Percentiles rank a stretch among this genome's conserved stretches.
These are phyloP conservation scores for Penaeus vannamei DNA, from an alignment of 1,140 invertebrate genomes.

Conservation along the genomic window DNA sequence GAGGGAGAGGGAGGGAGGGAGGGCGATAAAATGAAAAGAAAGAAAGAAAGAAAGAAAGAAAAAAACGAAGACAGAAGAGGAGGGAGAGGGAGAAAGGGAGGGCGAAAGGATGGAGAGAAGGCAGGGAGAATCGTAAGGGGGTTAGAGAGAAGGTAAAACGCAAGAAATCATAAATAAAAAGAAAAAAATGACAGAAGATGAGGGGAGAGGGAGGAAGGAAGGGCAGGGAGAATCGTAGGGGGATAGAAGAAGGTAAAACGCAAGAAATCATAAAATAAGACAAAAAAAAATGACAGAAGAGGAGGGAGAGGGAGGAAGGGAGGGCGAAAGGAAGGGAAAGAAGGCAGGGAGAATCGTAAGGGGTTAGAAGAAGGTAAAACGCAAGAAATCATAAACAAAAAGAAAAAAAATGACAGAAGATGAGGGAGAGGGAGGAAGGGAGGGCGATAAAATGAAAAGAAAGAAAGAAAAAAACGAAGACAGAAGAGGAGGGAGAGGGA, in stretches of 20 bases:
- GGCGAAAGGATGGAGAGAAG: neutral
- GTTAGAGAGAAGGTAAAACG: neutral
- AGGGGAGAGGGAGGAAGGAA: neutral
- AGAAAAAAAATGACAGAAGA: too few relatives aligned
- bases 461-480: too few relatives aligned
- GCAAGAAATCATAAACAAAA: too few relatives aligned
- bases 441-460: too few relatives aligned
- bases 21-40: neutral
- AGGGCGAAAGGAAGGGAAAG: neutral
- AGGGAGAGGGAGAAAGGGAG: neutral
- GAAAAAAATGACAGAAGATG: neutral
- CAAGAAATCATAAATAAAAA: neutral
- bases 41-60: neutral
- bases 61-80: neutral
- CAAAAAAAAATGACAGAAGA: conserved; percentile 2
- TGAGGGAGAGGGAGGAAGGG: too few relatives aligned
- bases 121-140: neutral
- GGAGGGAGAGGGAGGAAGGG: neutral
- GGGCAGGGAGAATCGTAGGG: neutral
- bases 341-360: conserved; percentile 4
- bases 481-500: too few relatives aligned
- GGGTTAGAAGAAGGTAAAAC: neutral
- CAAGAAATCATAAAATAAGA: too few relatives aligned
- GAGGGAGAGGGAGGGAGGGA: too few relatives aligned
- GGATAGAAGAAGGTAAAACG: neutral